Evolutionary conservation across 2,797 vertebrate species (phyloP).

Genomic region (Toxotes lorentzi): DNA sequence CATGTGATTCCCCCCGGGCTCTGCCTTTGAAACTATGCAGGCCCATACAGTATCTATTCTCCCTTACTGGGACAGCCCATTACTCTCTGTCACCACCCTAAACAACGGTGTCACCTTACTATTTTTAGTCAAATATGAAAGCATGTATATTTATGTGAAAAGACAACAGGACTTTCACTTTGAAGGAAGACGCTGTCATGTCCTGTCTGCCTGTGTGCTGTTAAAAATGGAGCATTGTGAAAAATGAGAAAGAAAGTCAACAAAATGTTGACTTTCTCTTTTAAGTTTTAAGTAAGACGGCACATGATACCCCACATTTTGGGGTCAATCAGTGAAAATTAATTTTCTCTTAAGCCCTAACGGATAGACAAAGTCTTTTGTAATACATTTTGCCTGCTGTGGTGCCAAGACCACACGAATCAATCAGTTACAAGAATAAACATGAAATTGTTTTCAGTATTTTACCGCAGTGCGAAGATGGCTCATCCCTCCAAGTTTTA

Average conservation of each 20-base stretch:
- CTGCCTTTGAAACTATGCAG: slow-evolving; percentile 72
- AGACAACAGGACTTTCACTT: slow-evolving; percentile 46
- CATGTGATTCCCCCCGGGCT: slow-evolving; percentile 60
- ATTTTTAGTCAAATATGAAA: slow-evolving; percentile 72
- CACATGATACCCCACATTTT: not conserved
- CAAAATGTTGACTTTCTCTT: slow-evolving; percentile 4
- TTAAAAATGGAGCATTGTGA: slow-evolving; percentile 56
- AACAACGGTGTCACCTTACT: slow-evolving; percentile 74
- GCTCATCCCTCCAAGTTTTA: not conserved
- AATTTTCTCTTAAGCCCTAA: not conserved
- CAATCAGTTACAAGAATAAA: not conserved
- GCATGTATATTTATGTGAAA: slow-evolving; percentile 49
- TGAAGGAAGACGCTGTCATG: slow-evolving; percentile 58
- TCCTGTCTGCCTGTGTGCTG: slow-evolving; percentile 4
- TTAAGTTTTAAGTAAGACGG: not conserved
- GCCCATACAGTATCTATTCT: slow-evolving; percentile 46
- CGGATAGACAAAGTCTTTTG: not conserved
- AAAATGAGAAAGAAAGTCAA: slow-evolving; percentile 46
- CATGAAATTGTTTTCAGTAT: not conserved
- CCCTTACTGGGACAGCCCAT: slow-evolving; percentile 65
- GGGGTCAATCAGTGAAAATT: not conserved
- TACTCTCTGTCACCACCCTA: slow-evolving; percentile 72
- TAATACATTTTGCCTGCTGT: not conserved
- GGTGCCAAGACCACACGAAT: not conserved
- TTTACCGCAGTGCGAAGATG: not conserved